A percentile compares a stretch with the other conserved stretches of the same genome.
Evolutionary conservation across 2,888 invertebrate genomes (phyloP).

Genomic region (Chironomus tentans): DNA sequence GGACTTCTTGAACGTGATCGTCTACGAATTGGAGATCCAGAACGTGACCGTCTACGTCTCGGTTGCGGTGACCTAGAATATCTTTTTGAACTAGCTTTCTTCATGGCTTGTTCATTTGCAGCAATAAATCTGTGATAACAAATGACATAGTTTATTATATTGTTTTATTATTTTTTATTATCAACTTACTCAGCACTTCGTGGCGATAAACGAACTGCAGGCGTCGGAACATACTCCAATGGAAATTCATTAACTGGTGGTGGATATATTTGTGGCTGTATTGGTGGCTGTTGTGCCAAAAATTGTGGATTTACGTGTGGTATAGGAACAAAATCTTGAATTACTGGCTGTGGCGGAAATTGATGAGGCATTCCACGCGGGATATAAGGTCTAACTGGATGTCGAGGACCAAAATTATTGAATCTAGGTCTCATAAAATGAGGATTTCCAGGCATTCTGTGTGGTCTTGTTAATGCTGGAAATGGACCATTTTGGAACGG

Average conservation of each 20-base stretch:
- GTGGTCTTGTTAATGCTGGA: conserved; percentile 4
- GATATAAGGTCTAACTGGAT: neutral
- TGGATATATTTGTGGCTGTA: neutral
- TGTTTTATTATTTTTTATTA: neutral
- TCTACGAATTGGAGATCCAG: conserved; percentile 23
- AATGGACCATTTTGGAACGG: neutral
- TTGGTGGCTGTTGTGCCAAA: neutral
- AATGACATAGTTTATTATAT: neutral
- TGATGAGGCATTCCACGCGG: neutral
- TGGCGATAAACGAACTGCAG: conserved; percentile 3
- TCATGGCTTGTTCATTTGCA: conserved; percentile 6
- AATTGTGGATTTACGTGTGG: conserved; percentile 21
- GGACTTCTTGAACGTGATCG: neutral
- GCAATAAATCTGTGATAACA: neutral
- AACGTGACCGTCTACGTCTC: conserved; percentile 21
- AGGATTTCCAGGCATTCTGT: neutral
- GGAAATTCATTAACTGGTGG: neutral
- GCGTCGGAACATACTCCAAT: neutral
- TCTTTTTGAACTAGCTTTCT: neutral
- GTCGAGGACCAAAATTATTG: neutral
- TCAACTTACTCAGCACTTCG: conserved; percentile 2
- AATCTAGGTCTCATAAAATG: neutral
- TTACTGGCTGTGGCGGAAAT: neutral
- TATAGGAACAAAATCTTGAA: neutral
- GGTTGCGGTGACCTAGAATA: conserved; percentile 25